Evolutionary conservation across 2,888 invertebrate genomes (phyloP), one percentile per base, ranked within the genome.

Genomic region (Capitulum mitella): DNA sequence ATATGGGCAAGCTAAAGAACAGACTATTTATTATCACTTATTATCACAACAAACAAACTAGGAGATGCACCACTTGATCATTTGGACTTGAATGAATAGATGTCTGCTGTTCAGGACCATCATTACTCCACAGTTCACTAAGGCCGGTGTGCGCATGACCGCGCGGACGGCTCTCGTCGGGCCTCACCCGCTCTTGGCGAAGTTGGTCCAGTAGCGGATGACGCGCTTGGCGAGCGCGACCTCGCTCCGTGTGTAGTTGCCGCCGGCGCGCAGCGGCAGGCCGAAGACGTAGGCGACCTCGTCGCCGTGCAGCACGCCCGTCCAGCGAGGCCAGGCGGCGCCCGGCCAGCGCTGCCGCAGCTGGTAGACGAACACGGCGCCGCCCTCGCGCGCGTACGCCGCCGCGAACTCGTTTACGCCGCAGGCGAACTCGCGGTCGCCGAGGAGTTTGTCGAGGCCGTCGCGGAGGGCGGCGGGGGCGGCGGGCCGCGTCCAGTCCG

Each of bases 171-270:
- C n/a, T n/a, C n/a, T n/a, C n/a, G n/a, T n/a, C n/a, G n/a, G n/a
- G n/a, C 78, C 90, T 87, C 87, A 95, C 95, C 95, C 97, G 82
- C 94, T 93, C 88, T 94, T 93, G 77, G 96, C 97, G 85, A 97
- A 97, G 86, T 97, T 97, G 3, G 95, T 92, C 96, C 96, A 97
- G 86, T 95, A 97, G 85, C 91, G 90, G 96, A 97, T 97, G 85
- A 97, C 92, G 82, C 92, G 89, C 85, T 90, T 91, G 85, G 94
- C 93, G 82, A 97, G 90, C 83, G 92, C 91, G 48, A 92, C 89
- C 86, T 97, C 97, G 83, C 92, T 92, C 3, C 90, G 89, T 34
- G 91, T 92, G 87, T 94, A 97, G 83, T 90, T 91, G 34, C 5
- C 32, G 84, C 91, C 92, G n/a, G 92, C 90, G 85, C 95, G 92